A percentile compares a stretch with the other conserved stretches of the same genome.
Conservation (phyloP, 2,888 invertebrate species). For the Melieria omissa region DNA sequence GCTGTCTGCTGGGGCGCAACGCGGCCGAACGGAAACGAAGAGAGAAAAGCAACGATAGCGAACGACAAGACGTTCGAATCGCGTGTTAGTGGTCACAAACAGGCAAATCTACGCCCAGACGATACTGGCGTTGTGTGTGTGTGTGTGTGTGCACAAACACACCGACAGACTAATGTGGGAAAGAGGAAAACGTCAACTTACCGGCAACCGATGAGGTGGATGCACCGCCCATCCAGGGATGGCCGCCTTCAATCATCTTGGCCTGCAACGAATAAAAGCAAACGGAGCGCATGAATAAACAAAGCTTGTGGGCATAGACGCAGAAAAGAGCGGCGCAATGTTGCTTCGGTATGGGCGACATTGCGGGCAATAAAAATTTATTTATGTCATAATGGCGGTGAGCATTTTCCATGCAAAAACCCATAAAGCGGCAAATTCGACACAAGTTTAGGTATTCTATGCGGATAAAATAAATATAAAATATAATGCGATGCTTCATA, state of each 20-base stretch:
- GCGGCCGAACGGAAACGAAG: slow-evolving; percentile 1
- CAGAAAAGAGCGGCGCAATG: too few species aligned
- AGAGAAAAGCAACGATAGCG: slow-evolving; percentile 13
- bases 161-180: too few species aligned
- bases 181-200: slow-evolving; percentile 48
- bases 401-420: slow-evolving; percentile 56
- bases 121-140: too few species aligned
- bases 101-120: too few species aligned
- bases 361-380: slow-evolving; percentile 57
- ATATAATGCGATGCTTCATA: too few species aligned
- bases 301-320: slow-evolving; percentile 9
- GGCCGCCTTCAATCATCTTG: slow-evolving; percentile 64
- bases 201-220: slow-evolving; percentile 64
- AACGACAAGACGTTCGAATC: too few species aligned
- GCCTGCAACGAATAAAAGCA: slow-evolving; percentile 51
- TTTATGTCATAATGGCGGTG: slow-evolving; percentile 56
- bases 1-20: slow-evolving; percentile 75
- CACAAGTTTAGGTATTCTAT: too few species aligned
- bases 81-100: too few species aligned
- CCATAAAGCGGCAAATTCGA: slow-evolving; percentile 45
- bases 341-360: slow-evolving; percentile 13
- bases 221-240: slow-evolving; percentile 64
- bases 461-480: too few species aligned
- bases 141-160: too few species aligned
- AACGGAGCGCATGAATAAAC: slow-evolving; percentile 31